These are phyloP conservation scores for Slavum lentiscoides DNA, from an alignment of 2,888 invertebrate genomes.

Conservation along the genomic window DNA sequence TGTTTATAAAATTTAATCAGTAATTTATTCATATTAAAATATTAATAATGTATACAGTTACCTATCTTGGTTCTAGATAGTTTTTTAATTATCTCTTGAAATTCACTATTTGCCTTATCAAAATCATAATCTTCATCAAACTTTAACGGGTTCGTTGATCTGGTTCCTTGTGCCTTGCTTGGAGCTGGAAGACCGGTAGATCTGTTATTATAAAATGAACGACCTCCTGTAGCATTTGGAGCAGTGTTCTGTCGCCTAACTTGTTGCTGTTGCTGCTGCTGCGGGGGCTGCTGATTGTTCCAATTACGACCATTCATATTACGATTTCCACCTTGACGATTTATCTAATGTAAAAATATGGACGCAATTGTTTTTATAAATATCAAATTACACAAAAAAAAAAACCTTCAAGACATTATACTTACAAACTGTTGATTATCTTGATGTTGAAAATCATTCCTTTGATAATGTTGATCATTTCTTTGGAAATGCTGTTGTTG, in stretches of 20 bases:
- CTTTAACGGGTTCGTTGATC: conserved; percentile 74
- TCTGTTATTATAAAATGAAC: conserved; percentile 49
- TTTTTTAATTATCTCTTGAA: conserved; percentile 84
- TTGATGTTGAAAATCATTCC: conserved; percentile 49
- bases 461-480: conserved; percentile 49
- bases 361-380: too few species aligned
- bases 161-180: conserved; percentile 59
- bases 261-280: conserved; percentile 38
- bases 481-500: conserved; percentile 45
- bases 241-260: conserved; percentile 32
- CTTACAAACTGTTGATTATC: conserved; percentile 41
- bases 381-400: neutral
- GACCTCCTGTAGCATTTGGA: conserved; percentile 29
- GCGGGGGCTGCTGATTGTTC: conserved; percentile 38
- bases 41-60: conserved; percentile 32
- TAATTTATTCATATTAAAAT: neutral
- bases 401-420: neutral
- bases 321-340: conserved; percentile 48
- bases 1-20: too few species aligned
- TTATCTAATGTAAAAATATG: conserved; percentile 1
- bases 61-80: conserved; percentile 81
- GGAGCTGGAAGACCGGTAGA: conserved; percentile 53
- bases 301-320: conserved; percentile 44
- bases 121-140: conserved; percentile 98
- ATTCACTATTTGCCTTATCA: conserved; percentile 96